Conservation (phyloP, 2,113 vertebrate species). For the Lipotes vexillifer region DNA sequence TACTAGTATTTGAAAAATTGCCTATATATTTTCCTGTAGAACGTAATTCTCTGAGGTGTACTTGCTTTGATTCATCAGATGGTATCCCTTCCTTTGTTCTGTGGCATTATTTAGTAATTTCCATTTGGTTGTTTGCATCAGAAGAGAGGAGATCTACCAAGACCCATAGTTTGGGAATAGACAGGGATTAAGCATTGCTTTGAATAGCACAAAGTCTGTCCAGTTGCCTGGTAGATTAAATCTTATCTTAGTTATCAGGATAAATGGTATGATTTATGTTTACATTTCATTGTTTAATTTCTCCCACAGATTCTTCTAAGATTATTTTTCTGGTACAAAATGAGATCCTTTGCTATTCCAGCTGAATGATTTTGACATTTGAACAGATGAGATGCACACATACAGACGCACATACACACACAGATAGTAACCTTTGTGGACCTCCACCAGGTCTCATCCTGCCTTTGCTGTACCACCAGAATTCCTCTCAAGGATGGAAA, state of each 20-base stretch:
- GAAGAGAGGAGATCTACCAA: neutral
- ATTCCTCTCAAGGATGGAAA: neutral
- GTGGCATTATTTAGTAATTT: neutral
- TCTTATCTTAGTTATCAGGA: neutral
- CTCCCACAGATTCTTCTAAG: neutral
- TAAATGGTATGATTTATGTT: neutral
- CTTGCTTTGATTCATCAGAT: neutral
- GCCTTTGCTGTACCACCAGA: rapidly evolving
- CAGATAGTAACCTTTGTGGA: neutral
- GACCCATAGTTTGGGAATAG: neutral
- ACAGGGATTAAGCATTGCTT: neutral
- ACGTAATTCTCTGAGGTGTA: neutral
- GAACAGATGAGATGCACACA: neutral
- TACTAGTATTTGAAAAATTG: neutral
- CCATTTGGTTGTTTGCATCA: neutral
- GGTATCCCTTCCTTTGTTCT: neutral
- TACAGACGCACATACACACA: neutral
- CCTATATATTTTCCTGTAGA: neutral
- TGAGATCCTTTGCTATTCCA: neutral
- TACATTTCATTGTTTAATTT: neutral
- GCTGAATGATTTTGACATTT: neutral
- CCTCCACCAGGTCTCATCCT: neutral
- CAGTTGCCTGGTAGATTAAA: neutral
- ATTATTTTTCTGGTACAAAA: neutral
- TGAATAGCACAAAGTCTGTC: neutral